Conservation (phyloP, 2,113 vertebrate species). For the Cercopithecus mona region DNA sequence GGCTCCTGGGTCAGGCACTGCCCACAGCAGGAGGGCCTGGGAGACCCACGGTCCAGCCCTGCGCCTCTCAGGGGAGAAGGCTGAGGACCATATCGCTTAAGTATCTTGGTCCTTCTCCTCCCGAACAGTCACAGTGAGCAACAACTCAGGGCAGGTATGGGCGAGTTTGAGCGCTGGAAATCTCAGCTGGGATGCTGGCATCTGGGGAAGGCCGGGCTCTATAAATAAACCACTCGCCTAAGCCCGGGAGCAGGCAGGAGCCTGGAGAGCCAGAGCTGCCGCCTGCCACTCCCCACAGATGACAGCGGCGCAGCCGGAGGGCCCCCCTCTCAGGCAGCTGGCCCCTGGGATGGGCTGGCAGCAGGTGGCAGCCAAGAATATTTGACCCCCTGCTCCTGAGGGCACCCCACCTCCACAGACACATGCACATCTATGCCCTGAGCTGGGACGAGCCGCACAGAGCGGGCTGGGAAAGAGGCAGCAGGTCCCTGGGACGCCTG, state of each 20-base stretch:
- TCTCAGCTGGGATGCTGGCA: constrained; percentile 68
- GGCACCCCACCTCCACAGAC: background rate
- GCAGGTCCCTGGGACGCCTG: background rate
- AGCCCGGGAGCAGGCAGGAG: constrained; percentile 14
- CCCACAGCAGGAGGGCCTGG: fast-evolving
- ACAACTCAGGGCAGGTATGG: background rate
- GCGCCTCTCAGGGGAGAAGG: fast-evolving
- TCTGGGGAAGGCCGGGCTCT: constrained; percentile 73
- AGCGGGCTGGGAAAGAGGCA: fast-evolving
- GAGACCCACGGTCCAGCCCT: background rate
- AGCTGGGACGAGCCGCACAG: fast-evolving
- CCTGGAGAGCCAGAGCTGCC: background rate
- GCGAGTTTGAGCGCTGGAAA: constrained; percentile 41
- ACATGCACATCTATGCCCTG: background rate
- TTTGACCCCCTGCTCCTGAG: background rate
- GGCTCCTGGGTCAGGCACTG: fast-evolving
- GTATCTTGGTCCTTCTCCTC: background rate
- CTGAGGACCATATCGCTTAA: background rate
- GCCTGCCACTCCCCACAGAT: background rate
- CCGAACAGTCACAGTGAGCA: constrained; percentile 1
- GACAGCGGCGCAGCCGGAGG: background rate
- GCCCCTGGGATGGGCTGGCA: background rate
- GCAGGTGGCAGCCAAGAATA: constrained; percentile 66
- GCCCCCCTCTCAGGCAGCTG: background rate
- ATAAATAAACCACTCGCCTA: constrained; percentile 69